Base-by-base conservation (phyloP, 2,888 invertebrate genomes). In the Apoda limacodes region DNA sequence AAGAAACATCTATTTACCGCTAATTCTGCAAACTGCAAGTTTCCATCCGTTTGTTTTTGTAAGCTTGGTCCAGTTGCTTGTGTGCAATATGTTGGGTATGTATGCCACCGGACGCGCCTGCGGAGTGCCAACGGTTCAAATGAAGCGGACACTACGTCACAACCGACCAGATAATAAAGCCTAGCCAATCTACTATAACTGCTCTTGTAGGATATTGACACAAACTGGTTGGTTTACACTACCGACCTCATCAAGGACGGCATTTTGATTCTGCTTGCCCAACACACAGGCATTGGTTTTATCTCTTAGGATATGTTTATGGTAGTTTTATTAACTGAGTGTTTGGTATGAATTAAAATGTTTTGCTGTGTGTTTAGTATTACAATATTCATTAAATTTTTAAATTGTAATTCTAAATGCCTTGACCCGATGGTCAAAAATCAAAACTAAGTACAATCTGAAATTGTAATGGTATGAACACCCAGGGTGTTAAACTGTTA, bases 31-130 rank as follows among this genome's bases (percentile, higher is more conserved):
- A 39, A 36, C 25, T 24, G 34, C 39, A 34, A 34, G 45, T 48
- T 50, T 39, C 42, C 42, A 50, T 58, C 60, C 72, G 69, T 68
- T 52, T 62, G 68, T 75, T 76, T 76, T 76, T 78, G 56, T 66
- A 48, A 51, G 52, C 52, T 45, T 64, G 74, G 61, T 71, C 75
- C 58, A 72, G 63, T 74, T 71, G 64, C 45, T 42, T 41, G 43
- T 52, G 78, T 78, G 80, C 76, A 61, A 75, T 80, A 78, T 76
- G 78, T 63, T 42, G 47, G 72, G 66, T 74, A 78, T 78, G 70
- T 76, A 55, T 71, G 78, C 61, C 68, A 64, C 68, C 78, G 78
- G 78, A 78, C 71, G 68, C 64, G 56, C 60, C 54, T 54, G 56
- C 59, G 50, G 50, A 42, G 37, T 46, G 46, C 60, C 53, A 53